Evolutionary conservation across 2,888 invertebrate species (phyloP), one percentile per base, ranked within the genome.

Genomic region (Leptarthrus brevirostris): DNA sequence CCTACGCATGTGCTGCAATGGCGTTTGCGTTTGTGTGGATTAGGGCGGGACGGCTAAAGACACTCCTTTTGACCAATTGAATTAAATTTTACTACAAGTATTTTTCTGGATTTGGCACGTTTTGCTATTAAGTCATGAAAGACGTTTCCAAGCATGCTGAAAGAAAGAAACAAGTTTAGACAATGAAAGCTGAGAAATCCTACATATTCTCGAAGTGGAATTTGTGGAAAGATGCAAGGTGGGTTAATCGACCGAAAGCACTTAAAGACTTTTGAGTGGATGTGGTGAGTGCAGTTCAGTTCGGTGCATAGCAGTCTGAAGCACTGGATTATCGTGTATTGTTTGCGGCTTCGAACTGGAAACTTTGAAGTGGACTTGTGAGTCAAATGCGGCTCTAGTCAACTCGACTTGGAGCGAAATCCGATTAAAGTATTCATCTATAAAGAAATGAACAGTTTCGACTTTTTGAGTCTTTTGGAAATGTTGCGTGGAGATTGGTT

Each of bases 381-480:
- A 72, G 47, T 30, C 24, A 44, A 58, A 72, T 56, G 72, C 58
- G 58, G 47, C 72, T 47, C 20, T 44, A 40, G 36, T 36, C 47
- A n/a, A 64, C 64, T 64, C 47, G 64, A 64, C 16, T 18, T 16
- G 12, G 18, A 26, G 30, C 26, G 56, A 56, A 72, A 56, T 72
- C 72, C 56, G 72, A 72, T 72, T 72, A 72, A 72, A 72, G 56
- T 58, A 20, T 36, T 10, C 2, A 49, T 16, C 5, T 5, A 49
- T 16, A 20, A 36, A 56, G 40, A 56, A 56, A 56, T 72, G 71
- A 72, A 72, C 71, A 72, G 70, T 54, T 71, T 54, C 54, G 12
- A 30, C 4, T 6, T 30, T 8, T 30, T 30, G 30, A 69, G 69
- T 52, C 26, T 14, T 69, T 12, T 20, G n/a, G 52, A 64, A 40